These are phyloP conservation scores for Maconellicoccus hirsutus DNA, from an alignment of 1,140 invertebrate species.

Conservation along the genomic window DNA sequence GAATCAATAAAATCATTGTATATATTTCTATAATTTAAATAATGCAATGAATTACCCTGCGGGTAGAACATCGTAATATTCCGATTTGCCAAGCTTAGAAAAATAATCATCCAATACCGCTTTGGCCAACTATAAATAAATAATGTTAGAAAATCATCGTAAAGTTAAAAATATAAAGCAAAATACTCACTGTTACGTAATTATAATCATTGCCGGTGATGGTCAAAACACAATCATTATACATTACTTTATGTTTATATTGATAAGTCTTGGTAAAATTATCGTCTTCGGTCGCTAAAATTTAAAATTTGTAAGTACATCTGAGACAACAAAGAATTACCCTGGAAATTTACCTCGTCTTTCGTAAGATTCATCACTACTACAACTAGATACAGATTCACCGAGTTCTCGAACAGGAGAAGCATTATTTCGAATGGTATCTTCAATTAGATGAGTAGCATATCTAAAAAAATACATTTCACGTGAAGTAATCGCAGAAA, in stretches of 20 bases:
- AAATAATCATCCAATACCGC: background rate
- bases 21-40: no score
- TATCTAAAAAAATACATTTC: slow-evolving; percentile 45
- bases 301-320: no score
- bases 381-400: slow-evolving; percentile 51
- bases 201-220: slow-evolving; percentile 1
- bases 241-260: background rate
- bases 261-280: slow-evolving; percentile 14
- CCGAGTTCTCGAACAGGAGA: slow-evolving; percentile 59
- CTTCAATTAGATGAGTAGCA: slow-evolving; percentile 80
- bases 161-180: background rate
- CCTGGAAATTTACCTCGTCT: slow-evolving; percentile 31
- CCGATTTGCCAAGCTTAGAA: background rate
- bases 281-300: background rate
- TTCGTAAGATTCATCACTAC: slow-evolving; percentile 63
- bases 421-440: slow-evolving; percentile 81
- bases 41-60: no score
- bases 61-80: no score
- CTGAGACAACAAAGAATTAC: no score
- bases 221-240: background rate
- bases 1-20: no score
- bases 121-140: slow-evolving; percentile 12
- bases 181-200: background rate
- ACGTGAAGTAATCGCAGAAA: background rate
- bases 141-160: background rate